Base-by-base conservation (phyloP, 2,888 invertebrate species). In the Apotomis betuletana region DNA sequence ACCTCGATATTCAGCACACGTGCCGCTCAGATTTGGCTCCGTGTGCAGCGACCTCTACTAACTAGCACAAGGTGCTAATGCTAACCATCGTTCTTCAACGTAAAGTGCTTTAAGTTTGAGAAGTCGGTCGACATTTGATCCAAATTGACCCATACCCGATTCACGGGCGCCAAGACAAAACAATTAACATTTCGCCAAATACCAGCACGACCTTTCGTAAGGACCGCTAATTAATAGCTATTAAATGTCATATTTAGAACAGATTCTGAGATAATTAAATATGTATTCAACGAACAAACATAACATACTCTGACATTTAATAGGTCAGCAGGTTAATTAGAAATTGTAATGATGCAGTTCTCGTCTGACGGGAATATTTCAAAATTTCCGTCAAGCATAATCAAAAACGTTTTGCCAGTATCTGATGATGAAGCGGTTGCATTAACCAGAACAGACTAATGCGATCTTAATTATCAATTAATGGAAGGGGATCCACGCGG, bases 141-240 rank as follows among this genome's bases (percentile, higher is more conserved):
- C 6, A 65, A 72, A 69, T 61, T 41, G 63, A 65, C 62, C 52
- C 15, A 44, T 78, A 78, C 68, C 68, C 74, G 80, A 82, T 79
- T 77, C 75, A 81, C 85, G 10, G 27, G 49, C 49, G 12, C 10
- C 85, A 87, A 85, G 83, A 83, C 77, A 73, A 77, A 76, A 80
- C 81, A 81, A 85, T 84, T 85, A 85, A 80, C 83, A 85, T 87
- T 89, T 86, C 44, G 78, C 80, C 79, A 82, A 86, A 84, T 78
- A 80, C 77, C 81, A n/a, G n/a, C n/a, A 80, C 82, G 84, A 83
- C 85, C 86, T 87, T 85, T 80, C 55, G 62, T 75, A 76, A 77
- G 84, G 61, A 38, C 46, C 8, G 60, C n/a, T 27, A 61, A 44
- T 58, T 46, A 51, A 52, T 62, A 65, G 60, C 13, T 41, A 15